Conservation (phyloP, 2,113 vertebrate species). For the Gymnarchus niloticus region DNA sequence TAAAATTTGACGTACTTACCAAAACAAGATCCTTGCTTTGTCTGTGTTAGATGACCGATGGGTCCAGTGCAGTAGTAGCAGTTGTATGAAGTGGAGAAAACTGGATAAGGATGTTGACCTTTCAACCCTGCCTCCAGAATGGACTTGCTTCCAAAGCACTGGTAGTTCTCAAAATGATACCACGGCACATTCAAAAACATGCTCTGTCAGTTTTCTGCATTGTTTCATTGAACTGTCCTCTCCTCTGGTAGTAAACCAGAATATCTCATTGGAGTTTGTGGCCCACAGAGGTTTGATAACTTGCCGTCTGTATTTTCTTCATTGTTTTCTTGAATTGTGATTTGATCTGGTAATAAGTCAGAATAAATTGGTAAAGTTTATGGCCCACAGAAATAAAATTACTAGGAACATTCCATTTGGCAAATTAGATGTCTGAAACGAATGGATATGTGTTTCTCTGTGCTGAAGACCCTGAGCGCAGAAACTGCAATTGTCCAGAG, state of each 20-base stretch:
- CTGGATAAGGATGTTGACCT: conserved; percentile 48
- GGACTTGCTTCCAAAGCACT: conserved; percentile 54
- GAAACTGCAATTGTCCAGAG: conserved; percentile 55
- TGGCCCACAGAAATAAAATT: not conserved
- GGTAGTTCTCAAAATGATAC: conserved; percentile 11
- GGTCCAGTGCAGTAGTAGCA: conserved; percentile 56
- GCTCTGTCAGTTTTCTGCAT: not conserved
- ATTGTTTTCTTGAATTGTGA: not conserved
- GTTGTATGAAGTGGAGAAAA: conserved; percentile 61
- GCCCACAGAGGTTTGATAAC: not conserved
- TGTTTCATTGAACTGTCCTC: not conserved
- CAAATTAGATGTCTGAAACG: not conserved
- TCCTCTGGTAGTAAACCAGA: not conserved
- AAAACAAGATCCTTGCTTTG: not conserved
- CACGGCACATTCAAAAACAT: not conserved
- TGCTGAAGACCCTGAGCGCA: conserved; percentile 44
- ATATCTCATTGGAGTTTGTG: not conserved
- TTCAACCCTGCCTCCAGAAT: conserved; percentile 53
- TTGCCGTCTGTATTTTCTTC: not conserved
- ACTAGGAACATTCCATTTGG: not conserved
- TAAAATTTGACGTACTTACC: not conserved
- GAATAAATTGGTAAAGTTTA: not conserved
- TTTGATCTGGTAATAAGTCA: not conserved
- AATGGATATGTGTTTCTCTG: not conserved
- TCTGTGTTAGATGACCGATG: conserved; percentile 45